Percentiles rank a stretch among this genome's conserved stretches.
Evolutionary conservation across 2,113 vertebrate species (phyloP).

Genomic region (Hippocampus mohnikei): DNA sequence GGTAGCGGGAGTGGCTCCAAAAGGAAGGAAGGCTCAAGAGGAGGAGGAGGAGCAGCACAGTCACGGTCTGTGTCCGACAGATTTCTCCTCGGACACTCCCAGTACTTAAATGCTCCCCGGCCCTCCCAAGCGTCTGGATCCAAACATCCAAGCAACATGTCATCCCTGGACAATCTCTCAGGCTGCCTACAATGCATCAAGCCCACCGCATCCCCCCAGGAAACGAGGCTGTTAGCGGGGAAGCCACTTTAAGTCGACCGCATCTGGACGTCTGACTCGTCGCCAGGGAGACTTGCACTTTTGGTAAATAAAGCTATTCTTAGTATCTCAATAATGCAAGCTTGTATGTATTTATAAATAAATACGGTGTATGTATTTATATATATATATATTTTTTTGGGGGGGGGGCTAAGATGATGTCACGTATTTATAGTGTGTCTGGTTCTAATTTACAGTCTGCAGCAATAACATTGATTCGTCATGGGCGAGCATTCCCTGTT

Average conservation of each 20-base stretch:
- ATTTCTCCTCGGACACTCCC: constrained; percentile 40
- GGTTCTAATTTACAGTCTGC: constrained; percentile 44
- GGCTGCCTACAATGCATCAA: background rate
- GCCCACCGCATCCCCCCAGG: background rate
- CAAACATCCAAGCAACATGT: background rate
- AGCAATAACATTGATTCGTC: background rate
- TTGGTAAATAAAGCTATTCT: constrained; percentile 48
- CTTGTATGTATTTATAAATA: background rate
- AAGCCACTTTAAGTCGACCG: background rate
- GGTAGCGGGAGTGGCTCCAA: constrained; percentile 27
- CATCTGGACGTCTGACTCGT: constrained; percentile 1
- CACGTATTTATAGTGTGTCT: constrained; percentile 42
- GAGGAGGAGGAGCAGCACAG: constrained; percentile 19
- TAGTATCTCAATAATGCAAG: background rate
- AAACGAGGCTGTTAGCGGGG: constrained; percentile 1
- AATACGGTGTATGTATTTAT: background rate
- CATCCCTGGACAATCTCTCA: background rate
- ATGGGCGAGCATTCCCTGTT: background rate
- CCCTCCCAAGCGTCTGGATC: constrained; percentile 20
- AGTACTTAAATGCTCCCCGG: constrained; percentile 26
- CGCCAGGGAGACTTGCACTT: constrained; percentile 6
- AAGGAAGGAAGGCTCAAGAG: constrained; percentile 33
- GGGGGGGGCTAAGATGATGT: constrained; percentile 12
- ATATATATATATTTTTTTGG: background rate
- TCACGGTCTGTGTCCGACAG: constrained; percentile 10